Base-by-base conservation (phyloP, 2,113 vertebrate species). In the Ptyas mucosa region DNA sequence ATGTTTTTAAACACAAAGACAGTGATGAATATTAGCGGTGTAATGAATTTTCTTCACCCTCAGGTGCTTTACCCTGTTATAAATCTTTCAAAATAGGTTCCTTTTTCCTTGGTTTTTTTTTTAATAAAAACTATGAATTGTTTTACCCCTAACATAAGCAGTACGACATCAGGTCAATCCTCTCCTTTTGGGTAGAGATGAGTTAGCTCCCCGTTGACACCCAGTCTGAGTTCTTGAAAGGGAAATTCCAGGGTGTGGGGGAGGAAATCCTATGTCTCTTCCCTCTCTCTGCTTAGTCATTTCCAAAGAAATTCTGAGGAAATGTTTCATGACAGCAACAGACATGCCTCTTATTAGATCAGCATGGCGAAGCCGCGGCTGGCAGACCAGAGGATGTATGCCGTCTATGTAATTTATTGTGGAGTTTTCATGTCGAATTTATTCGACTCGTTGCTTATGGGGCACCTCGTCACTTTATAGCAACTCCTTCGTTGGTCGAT, bases 361-460 rank as follows among this genome's bases (percentile, higher is more conserved):
- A 52, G 52, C 29, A n/a, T 88, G 21, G 61, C 12, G 34, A 58
- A 21, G 8, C 2, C 52, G n/a, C 12, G 24, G 57, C 55, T 61
- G 34, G 69, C 14, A 54, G 8, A 6, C 89, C 8, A 11, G 85
- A 91, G 51, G 26, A 58, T 24, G 75, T n/a, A 46, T 54, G 53
- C 51, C 15, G 3, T 49, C 88, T 26, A 20, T 21, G 23, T n/a
- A 55, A 39, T 55, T 49, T 26, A 23, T 34, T 0, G 0, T 49
- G 69, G 55, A 11, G 7, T 86, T 34, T 85, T 2, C 0, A 2
- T 54, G 85, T 69, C 46, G 57, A 61, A 23, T 89, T 57, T 54
- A 92, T 91, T 3, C 0, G 34, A 11, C 29, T 5, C 10, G 2
- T 53, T 29, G 21, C 51, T 46, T 86, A 14, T 15, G 3, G 21